Base-by-base conservation (phyloP, 1,140 invertebrate genomes). In the Pogonomyrmex barbatus region DNA sequence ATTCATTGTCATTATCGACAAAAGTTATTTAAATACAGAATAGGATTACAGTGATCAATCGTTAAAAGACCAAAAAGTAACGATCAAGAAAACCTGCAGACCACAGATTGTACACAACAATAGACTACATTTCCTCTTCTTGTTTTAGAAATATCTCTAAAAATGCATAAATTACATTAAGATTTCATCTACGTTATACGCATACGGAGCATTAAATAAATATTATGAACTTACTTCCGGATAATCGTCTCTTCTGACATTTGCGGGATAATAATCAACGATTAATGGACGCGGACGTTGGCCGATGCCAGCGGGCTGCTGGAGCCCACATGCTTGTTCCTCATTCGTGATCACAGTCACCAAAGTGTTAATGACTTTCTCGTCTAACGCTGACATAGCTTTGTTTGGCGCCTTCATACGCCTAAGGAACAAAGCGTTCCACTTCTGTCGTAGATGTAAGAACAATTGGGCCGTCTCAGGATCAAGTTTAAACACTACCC, bases 401-500 rank as follows among this genome's bases (percentile, higher is more conserved):
- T 97, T 97, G 14, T 96, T 96, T 0, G 97, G 97, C 79, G 96
- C 96, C 83, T 96, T 96, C 96, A 98, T 97, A 50, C 97, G 95
- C 6, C 97, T 95, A 10, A 97, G 94, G 50, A 98, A 96, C 10
- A 98, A 91, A 42, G 97, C 96, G 91, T 98, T 97, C 94, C 98
- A 97, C 84, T 97, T 97, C 92, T 98, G 97, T 42, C 98, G 95
- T 30, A 98, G 95, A 92, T 97, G 96, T 85, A 97, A 95, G 8
- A 97, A 95, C 50, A 97, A 94, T 62, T 96, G 95, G 0, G 96
- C 97, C 79, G 96, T 96, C 39, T 97, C 96, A 5, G 96, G 96
- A 90, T 97, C 96, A 0, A 97, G 94, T 62, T 96, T 96, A 93
- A 98, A 98, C n/a, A 96, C 96, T 42, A 97, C 96, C 97, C 97